Evolutionary conservation across 2,797 vertebrate species (phyloP), one percentile per base, ranked within the genome.

Genomic region (Cossypha caffra): DNA sequence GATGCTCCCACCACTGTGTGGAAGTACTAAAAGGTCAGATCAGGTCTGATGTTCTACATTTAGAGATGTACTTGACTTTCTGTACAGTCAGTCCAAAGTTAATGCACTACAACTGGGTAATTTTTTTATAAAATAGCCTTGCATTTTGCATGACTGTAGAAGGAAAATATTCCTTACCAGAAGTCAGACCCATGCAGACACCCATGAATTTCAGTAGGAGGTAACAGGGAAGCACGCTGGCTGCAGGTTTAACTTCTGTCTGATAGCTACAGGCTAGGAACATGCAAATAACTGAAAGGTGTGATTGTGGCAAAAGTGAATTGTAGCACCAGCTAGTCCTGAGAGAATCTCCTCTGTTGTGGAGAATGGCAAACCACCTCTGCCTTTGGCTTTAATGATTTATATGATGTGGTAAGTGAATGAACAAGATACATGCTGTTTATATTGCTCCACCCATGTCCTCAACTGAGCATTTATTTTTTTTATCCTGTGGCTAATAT

Each of bases 181-280:
- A 66, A 59, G 47, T 63, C 72, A 71, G 47, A 69, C 7, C 59
- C 11, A 5, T 6, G 21, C 75, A 87, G 48, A 21, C 54, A 59
- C 5, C 13, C 43, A 37, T 0, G 1, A 43, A 11, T 79, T 73
- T 40, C 63, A 64, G 3, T 1, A 59, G 38, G 19, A 79, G 64
- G 18, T 13, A 11, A 16, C 14, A 59, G 35, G 40, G 51, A 77
- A 79, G 13, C 54, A 37, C 0, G 0, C 0, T 35, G 73, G 47
- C 57, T 87, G 57, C 52, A 92, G 64, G 58, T 85, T 54, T 59
- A 67, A 71, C 23, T 82, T 73, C 42, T 48, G 10, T 18, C 69
- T 26, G 48, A n/a, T 1, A 76, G 51, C 69, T 48, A 26, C 64
- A 42, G 78, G 35, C 37, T 17, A 29, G 47, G 47, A 62, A 75